These are phyloP conservation scores for Drosophila fuyamai DNA, from an alignment of 1,140 invertebrate genomes.

Conservation along the genomic window DNA sequence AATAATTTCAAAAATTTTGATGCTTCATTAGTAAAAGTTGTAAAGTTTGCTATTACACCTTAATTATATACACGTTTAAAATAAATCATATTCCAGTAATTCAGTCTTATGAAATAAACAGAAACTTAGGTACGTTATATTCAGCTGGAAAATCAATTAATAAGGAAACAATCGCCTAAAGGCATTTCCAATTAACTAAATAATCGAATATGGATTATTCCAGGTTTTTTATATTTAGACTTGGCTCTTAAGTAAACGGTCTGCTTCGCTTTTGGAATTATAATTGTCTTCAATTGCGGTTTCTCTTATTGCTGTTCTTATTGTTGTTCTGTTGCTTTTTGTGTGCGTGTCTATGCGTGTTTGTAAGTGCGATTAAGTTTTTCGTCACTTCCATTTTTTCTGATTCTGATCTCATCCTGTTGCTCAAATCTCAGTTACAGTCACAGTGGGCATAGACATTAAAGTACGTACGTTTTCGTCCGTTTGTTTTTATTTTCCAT, in stretches of 20 bases:
- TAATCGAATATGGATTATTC: constrained; percentile 19
- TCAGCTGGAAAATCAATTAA: constrained; percentile 60
- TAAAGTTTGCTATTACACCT: constrained; percentile 66
- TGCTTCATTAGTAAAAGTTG: constrained; percentile 78
- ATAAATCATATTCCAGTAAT: constrained; percentile 79
- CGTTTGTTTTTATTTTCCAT: constrained; percentile 13
- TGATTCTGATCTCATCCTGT: constrained; percentile 13
- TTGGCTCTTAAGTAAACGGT: constrained; percentile 38
- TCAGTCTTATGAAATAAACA: constrained; percentile 84
- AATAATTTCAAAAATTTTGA: constrained; percentile 79
- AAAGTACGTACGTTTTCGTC: constrained; percentile 2
- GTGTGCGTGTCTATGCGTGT: constrained; percentile 22
- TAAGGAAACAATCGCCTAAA: constrained; percentile 45
- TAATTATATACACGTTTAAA: constrained; percentile 60
- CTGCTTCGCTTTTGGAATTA: constrained; percentile 19
- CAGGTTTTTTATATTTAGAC: constrained; percentile 22
- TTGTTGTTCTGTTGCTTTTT: constrained; percentile 23
- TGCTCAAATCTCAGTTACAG: constrained; percentile 8
- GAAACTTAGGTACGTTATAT: constrained; percentile 80
- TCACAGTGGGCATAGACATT: constrained; percentile 44
- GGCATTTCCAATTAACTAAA: constrained; percentile 38
- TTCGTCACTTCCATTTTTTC: constrained; percentile 17
- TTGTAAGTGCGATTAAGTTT: constrained; percentile 8
- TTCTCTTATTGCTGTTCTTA: constrained; percentile 17
- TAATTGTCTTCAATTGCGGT: constrained; percentile 23